Percentiles rank a stretch among this genome's conserved stretches.
Evolutionary conservation across 2,888 invertebrate species (phyloP).

Genomic region (Crematogaster levior): DNA sequence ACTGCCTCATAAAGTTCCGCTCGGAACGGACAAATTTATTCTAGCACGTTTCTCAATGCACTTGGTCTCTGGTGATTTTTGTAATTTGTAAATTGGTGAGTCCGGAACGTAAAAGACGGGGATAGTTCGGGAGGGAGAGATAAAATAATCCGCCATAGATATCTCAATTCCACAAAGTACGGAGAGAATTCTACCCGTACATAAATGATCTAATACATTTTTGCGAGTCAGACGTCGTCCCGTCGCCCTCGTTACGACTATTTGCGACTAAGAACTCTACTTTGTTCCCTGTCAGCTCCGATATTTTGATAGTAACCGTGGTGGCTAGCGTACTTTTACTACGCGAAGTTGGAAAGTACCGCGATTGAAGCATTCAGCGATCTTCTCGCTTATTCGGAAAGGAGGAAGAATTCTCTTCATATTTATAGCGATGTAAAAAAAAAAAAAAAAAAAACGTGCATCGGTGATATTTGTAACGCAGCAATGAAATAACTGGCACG

Average conservation of each 20-base stretch:
- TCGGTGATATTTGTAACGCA: neutral
- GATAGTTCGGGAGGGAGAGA: neutral
- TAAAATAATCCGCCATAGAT: slow-evolving; percentile 41
- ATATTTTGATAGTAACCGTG: slow-evolving; percentile 20
- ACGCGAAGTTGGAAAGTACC: slow-evolving; percentile 34
- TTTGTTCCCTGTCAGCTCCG: slow-evolving; percentile 7
- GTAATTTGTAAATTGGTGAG: slow-evolving; percentile 45
- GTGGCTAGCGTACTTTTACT: slow-evolving; percentile 33
- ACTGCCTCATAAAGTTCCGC: slow-evolving; percentile 28
- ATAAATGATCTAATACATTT: slow-evolving; percentile 48
- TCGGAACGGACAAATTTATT: slow-evolving; percentile 20
- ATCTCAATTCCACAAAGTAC: slow-evolving; percentile 46
- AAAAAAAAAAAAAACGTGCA: too few species aligned
- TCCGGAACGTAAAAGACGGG: slow-evolving; percentile 28
- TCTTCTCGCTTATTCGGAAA: neutral
- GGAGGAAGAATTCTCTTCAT: slow-evolving; percentile 4
- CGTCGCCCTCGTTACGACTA: slow-evolving; percentile 27
- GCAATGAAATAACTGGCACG: neutral
- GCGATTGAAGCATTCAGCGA: slow-evolving; percentile 22
- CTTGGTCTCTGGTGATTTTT: slow-evolving; percentile 23
- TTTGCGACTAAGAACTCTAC: slow-evolving; percentile 17
- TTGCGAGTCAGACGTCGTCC: slow-evolving; percentile 34
- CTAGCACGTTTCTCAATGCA: slow-evolving; percentile 17
- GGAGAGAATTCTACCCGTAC: slow-evolving; percentile 22
- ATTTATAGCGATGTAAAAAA: slow-evolving; percentile 27